Evolutionary conservation across 2,888 invertebrate genomes (phyloP).

Genomic region (Deroplatys truncata): DNA sequence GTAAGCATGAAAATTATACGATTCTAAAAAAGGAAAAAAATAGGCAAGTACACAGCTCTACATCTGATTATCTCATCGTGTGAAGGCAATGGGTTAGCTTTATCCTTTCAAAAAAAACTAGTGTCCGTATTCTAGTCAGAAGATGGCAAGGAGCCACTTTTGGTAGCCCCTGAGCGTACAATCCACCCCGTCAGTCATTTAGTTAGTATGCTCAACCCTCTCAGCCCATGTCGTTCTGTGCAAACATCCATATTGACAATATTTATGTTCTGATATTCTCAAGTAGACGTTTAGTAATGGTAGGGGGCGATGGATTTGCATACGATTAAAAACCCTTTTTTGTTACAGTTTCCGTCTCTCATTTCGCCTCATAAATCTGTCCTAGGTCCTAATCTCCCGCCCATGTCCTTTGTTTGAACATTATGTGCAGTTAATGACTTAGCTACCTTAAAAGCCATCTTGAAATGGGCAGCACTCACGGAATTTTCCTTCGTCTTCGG

Average conservation of each 20-base stretch:
- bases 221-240: constrained; percentile 7
- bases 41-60: too few species aligned
- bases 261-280: constrained; percentile 17
- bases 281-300: constrained; percentile 16
- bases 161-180: neutral
- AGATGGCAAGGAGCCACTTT: neutral
- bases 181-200: neutral
- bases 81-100: too few species aligned
- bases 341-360: neutral
- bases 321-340: constrained; percentile 13
- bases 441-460: neutral
- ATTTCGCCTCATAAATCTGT: constrained; percentile 4
- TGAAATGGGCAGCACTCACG: neutral
- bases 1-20: too few species aligned
- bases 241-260: constrained; percentile 18
- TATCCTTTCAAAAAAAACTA: too few species aligned
- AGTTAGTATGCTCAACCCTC: neutral
- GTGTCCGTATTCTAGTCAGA: neutral
- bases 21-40: too few species aligned
- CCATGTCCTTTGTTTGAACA: neutral
- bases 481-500: neutral
- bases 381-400: neutral
- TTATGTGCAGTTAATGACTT: neutral
- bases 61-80: too few species aligned
- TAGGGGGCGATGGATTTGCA: constrained; percentile 14